These are phyloP conservation scores for Catharus bicknelli DNA, from an alignment of 2,113 vertebrate species.

Conservation along the genomic window DNA sequence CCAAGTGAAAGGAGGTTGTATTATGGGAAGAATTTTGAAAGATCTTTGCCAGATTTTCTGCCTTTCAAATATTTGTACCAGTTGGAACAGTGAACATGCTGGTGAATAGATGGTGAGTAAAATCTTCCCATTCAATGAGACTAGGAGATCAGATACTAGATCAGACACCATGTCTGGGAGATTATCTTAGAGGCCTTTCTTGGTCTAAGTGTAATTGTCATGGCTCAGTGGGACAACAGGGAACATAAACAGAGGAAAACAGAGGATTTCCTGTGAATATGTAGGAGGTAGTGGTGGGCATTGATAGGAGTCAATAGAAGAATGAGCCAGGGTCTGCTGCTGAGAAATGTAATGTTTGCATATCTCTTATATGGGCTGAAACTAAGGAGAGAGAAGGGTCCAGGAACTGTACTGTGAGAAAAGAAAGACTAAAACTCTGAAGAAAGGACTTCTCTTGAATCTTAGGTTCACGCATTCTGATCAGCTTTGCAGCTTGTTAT, in stretches of 20 bases:
- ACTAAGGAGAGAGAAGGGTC: background rate
- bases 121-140: background rate
- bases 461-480: background rate
- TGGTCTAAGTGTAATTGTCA: background rate
- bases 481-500: constrained; percentile 24
- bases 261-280: background rate
- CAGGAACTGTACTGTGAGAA: background rate
- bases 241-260: background rate
- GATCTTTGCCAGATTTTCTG: background rate
- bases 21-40: constrained; percentile 5
- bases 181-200: constrained; percentile 18
- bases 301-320: background rate
- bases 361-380: background rate
- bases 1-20: background rate
- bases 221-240: background rate
- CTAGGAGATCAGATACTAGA: background rate
- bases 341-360: background rate
- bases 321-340: background rate
- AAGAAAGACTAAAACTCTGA: background rate
- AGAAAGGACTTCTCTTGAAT: background rate
- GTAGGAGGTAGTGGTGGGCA: background rate
- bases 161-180: background rate
- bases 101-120: background rate
- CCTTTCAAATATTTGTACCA: background rate
- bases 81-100: background rate